These are phyloP conservation scores for Loxodonta africana DNA, from an alignment of 2,113 vertebrate genomes.

Conservation along the genomic window DNA sequence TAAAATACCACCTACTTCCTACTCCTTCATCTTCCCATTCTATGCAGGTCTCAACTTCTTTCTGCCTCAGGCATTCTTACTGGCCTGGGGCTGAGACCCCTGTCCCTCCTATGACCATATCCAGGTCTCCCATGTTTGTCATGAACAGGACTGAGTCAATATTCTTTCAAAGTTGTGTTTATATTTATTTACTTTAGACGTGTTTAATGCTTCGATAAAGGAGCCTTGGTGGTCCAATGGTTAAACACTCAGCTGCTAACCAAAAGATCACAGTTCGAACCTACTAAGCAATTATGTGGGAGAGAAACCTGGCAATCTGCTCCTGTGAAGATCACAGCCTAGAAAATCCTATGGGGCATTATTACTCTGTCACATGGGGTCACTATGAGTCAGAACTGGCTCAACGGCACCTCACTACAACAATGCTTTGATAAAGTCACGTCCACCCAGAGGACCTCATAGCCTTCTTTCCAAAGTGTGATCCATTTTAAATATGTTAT, in stretches of 20 bases:
- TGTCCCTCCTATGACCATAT: background rate
- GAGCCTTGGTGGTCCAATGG: background rate
- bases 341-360: background rate
- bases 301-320: background rate
- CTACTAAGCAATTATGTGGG: background rate
- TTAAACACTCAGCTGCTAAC: background rate
- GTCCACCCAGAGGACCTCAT: background rate
- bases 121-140: background rate
- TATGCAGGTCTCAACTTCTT: background rate
- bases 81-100: no score
- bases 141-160: fast-evolving
- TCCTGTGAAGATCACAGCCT: background rate
- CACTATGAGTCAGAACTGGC: background rate
- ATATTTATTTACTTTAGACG: no score
- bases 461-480: background rate
- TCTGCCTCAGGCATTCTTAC: no score
- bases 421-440: fast-evolving
- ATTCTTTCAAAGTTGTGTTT: background rate
- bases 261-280: background rate
- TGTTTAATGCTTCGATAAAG: background rate
- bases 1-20: background rate
- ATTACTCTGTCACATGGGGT: background rate
- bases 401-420: background rate
- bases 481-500: background rate
- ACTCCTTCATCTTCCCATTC: background rate